A percentile compares a stretch with the other conserved stretches of the same genome.
phyloP scores from a whole-genome alignment of 1,140 invertebrate genomes.

The Lordiphosa clarofinis region DNA sequence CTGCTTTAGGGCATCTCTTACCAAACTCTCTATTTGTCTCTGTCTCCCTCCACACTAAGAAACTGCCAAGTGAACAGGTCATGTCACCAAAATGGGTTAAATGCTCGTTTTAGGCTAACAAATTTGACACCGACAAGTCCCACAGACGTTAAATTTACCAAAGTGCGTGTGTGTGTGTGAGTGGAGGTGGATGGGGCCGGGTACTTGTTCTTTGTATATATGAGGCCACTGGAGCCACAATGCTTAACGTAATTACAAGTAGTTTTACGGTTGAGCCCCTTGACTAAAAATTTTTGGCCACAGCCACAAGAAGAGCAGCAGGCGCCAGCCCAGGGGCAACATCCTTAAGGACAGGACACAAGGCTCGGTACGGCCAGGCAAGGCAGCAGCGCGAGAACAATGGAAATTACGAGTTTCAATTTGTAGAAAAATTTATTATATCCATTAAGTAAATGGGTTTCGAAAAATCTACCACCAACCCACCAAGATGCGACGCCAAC shows the following conservation, averaged over 20 bases:
- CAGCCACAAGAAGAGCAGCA: conserved; percentile 12
- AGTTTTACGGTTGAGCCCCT: conserved; percentile 52
- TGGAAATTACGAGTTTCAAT: conserved; percentile 78
- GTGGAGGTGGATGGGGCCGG: background rate
- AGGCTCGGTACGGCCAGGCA: conserved; percentile 10
- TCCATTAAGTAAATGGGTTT: conserved; percentile 79
- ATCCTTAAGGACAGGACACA: conserved; percentile 11
- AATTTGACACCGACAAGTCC: conserved; percentile 25
- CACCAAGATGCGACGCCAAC: conserved; percentile 34
- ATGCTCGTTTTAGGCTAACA: conserved; percentile 22
- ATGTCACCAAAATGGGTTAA: conserved; percentile 27
- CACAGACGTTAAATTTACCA: background rate
- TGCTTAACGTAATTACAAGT: conserved; percentile 74
- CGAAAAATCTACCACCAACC: conserved; percentile 51
- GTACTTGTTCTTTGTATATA: conserved; percentile 2
- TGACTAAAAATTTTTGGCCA: conserved; percentile 37
- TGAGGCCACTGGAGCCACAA: conserved; percentile 40
- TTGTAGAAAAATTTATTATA: conserved; percentile 79
- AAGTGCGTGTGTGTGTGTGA: background rate
- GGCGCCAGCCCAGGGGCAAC: background rate
- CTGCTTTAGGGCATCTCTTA: no score
- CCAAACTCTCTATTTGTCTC: background rate
- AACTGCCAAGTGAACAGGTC: conserved; percentile 20
- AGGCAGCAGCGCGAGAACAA: conserved; percentile 64
- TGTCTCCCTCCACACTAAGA: conserved; percentile 13